Percentiles rank a stretch among this genome's conserved stretches.
phyloP scores from a whole-genome alignment of 30 jellyfish, hydroid and myxozoan species.

The Aurelia coerulea region DNA sequence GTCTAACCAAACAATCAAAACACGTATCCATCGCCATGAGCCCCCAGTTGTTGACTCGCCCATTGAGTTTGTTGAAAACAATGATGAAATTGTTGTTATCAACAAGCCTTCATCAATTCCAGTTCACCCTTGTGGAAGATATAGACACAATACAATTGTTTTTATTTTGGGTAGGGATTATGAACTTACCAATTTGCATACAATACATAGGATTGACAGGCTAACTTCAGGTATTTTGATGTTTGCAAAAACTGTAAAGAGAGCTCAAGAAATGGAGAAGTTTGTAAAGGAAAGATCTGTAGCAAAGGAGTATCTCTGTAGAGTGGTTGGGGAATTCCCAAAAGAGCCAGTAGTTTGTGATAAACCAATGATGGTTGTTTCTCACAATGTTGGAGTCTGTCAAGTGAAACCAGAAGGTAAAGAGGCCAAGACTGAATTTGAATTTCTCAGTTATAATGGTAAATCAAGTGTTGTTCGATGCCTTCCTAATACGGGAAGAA shows the following conservation, averaged over 20 bases:
- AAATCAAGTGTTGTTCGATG: slow-evolving; percentile 84
- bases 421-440: slow-evolving; percentile 78
- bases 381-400: slow-evolving; percentile 97
- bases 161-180: slow-evolving; percentile 85
- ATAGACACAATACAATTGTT: slow-evolving; percentile 92
- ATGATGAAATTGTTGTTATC: slow-evolving; percentile 81
- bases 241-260: slow-evolving; percentile 90
- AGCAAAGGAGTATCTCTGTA: slow-evolving; percentile 84
- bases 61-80: slow-evolving; percentile 79
- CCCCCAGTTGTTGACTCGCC: slow-evolving; percentile 85
- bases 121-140: slow-evolving; percentile 99
- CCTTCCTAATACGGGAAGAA: slow-evolving; percentile 92
- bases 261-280: slow-evolving; percentile 92
- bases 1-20: slow-evolving; percentile 72
- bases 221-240: slow-evolving; percentile 95
- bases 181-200: slow-evolving; percentile 77
- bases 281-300: slow-evolving; percentile 83
- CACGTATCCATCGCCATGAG: slow-evolving; percentile 93
- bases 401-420: slow-evolving; percentile 85
- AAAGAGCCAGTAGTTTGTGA: slow-evolving; percentile 61
- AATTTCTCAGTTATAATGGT: slow-evolving; percentile 65
- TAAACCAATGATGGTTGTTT: slow-evolving; percentile 83
- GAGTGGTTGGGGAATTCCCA: slow-evolving; percentile 95
- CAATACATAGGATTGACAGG: slow-evolving; percentile 94
- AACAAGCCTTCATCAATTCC: slow-evolving; percentile 96